Percentiles rank a stretch among this genome's conserved stretches.
Conservation (phyloP, 2,113 vertebrate species). For the Macquaria australasica region DNA sequence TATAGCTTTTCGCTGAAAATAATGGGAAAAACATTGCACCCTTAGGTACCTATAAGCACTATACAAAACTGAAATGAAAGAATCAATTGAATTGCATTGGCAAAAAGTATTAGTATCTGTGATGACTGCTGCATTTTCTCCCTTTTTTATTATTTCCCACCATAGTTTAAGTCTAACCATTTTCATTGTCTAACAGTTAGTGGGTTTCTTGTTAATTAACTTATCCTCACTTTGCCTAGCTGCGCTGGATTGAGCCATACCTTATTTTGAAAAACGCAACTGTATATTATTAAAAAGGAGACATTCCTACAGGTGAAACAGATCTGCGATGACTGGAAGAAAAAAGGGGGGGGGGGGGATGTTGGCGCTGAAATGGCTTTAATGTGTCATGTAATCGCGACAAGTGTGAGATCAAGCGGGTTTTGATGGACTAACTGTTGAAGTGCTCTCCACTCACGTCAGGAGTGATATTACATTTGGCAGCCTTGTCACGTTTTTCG, state of each 20-base stretch:
- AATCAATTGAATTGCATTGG: not conserved
- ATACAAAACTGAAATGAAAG: not conserved
- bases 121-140: not conserved
- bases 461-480: slow-evolving; percentile 73
- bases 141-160: not conserved
- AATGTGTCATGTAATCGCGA: slow-evolving; percentile 75
- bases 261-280: slow-evolving; percentile 9
- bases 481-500: slow-evolving; percentile 72
- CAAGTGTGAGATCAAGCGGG: slow-evolving; percentile 74
- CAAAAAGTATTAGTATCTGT: not conserved
- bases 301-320: slow-evolving; percentile 31
- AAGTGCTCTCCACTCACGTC: slow-evolving; percentile 72
- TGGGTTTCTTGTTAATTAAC: not conserved
- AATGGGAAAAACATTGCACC: not conserved
- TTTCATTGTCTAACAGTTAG: not conserved
- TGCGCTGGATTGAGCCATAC: not conserved
- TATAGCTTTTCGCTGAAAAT: not conserved
- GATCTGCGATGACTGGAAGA: slow-evolving; percentile 13
- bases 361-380: slow-evolving; percentile 60
- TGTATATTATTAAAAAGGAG: slow-evolving; percentile 43
- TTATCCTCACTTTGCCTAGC: not conserved
- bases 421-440: slow-evolving; percentile 70
- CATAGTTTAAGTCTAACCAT: not conserved
- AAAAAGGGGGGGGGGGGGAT: slow-evolving; percentile 1
- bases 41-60: not conserved